Conservation (phyloP, 1,140 invertebrate genomes). For the Telenomus remus region DNA sequence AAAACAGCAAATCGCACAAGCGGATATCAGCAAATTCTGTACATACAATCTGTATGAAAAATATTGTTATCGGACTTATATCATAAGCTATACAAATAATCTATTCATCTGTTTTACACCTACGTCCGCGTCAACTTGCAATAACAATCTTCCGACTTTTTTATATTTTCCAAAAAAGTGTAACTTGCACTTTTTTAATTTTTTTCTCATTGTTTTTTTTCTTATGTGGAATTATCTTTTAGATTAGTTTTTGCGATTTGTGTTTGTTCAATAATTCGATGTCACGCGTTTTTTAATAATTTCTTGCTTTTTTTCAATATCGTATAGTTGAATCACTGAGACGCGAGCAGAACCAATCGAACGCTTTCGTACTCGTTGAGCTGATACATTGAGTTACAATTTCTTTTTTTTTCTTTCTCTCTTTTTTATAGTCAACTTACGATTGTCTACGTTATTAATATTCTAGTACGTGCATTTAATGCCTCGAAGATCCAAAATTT, state of each 20-base stretch:
- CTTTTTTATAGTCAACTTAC: conserved; percentile 18
- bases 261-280: conserved; percentile 37
- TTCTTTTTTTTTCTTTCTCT: too few species aligned
- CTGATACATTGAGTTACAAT: conserved; percentile 9
- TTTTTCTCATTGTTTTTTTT: background rate
- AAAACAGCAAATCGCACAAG: background rate
- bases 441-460: conserved; percentile 16
- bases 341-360: conserved; percentile 7
- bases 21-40: conserved; percentile 4
- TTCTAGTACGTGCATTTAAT: conserved; percentile 5
- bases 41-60: conserved; percentile 46
- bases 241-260: conserved; percentile 6
- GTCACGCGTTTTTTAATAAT: conserved; percentile 19
- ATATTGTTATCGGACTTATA: conserved; percentile 39
- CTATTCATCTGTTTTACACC: conserved; percentile 18
- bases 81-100: conserved; percentile 32
- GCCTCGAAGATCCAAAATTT: too few species aligned
- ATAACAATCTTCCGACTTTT: conserved; percentile 12
- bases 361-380: conserved; percentile 14
- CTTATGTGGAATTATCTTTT: conserved; percentile 1
- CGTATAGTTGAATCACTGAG: conserved; percentile 13
- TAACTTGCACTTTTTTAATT: background rate
- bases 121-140: conserved; percentile 11
- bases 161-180: conserved; percentile 1
- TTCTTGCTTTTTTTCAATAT: conserved; percentile 2